Evolutionary conservation across 2,113 vertebrate genomes (phyloP).

Genomic region (Myotis brandtii): DNA sequence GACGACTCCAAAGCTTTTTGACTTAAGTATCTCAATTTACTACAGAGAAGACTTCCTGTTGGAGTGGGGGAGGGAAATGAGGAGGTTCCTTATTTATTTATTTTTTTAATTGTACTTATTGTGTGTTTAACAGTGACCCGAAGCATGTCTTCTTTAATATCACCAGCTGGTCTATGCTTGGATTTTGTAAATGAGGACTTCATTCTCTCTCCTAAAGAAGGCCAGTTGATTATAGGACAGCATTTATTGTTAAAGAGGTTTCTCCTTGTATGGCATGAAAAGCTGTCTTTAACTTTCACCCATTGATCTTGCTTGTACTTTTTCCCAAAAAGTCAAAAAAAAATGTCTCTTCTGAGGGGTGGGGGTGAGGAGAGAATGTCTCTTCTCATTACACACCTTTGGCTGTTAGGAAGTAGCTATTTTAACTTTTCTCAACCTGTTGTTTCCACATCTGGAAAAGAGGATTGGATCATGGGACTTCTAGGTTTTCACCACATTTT

Average conservation of each 20-base stretch:
- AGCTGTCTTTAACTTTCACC: slow-evolving; percentile 9
- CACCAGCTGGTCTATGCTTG: not conserved
- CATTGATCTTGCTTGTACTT: not conserved
- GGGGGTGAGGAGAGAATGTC: not conserved
- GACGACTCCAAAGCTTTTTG: not conserved
- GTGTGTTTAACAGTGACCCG: not conserved
- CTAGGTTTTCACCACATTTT: slow-evolving; percentile 39
- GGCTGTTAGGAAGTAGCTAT: not conserved
- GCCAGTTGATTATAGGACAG: not conserved
- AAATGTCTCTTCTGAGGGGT: not conserved
- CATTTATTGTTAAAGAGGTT: slow-evolving; percentile 2
- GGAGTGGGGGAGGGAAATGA: not conserved
- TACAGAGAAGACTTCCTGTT: not conserved
- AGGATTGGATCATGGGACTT: not conserved
- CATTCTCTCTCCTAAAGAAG: not conserved
- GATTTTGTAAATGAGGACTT: slow-evolving; percentile 24
- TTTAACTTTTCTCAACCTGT: not conserved
- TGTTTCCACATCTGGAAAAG: not conserved
- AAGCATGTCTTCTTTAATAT: not conserved
- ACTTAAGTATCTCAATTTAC: not conserved
- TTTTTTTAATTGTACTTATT: not conserved
- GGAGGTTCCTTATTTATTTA: not conserved
- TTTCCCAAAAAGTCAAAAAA: not conserved
- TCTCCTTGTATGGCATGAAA: not conserved
- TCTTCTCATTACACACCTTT: not conserved